Evolutionary conservation across 2,888 invertebrate species (phyloP), one percentile per base, ranked within the genome.

Genomic region (Sinhomidia bicolor): DNA sequence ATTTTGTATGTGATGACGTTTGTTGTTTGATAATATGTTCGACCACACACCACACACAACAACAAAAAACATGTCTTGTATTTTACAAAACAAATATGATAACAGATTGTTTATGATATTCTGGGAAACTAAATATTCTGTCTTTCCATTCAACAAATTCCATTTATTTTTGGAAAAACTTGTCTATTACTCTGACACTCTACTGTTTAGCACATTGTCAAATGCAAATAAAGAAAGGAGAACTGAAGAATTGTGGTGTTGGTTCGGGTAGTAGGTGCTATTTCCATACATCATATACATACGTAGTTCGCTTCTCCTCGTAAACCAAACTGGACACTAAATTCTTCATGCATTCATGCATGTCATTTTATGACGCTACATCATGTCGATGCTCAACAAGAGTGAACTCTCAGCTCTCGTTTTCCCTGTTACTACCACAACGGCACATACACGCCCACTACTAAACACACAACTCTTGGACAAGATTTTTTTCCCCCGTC

Each of bases 271-370:
- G 60, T 60, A 9, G 26, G 60, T n/a, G 26, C 1, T n/a, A 14
- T 51, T 41, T 41, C 29, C 9, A 65, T 71, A n/a, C n/a, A n/a
- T n/a, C n/a, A n/a, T n/a, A n/a, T n/a, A n/a, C n/a, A 26, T 44
- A 14, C 29, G 29, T 60, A 29, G 20, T 68, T 71, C 4, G 41
- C 44, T 62, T 71, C 44, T 41, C 68, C 41, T 44, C 20, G 68
- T 14, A 62, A 62, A 62, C 41, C 20, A 71, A 74, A 74, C 26
- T 74, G 47, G 74, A 44, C 74, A 74, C 12, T 74, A 47, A n/a
- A 17, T 47, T 26, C 47, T 26, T 74, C 74, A 47, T 74, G 74
- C 74, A 51, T 47, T 74, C 47, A 51, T 74, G 74, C 74, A 47
- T 74, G 47, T 47, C 47, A 74, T 74, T 26, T 4, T 2, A 74